Base-by-base conservation (phyloP, 2,113 vertebrate genomes). In the Tragelaphus strepsiceros region DNA sequence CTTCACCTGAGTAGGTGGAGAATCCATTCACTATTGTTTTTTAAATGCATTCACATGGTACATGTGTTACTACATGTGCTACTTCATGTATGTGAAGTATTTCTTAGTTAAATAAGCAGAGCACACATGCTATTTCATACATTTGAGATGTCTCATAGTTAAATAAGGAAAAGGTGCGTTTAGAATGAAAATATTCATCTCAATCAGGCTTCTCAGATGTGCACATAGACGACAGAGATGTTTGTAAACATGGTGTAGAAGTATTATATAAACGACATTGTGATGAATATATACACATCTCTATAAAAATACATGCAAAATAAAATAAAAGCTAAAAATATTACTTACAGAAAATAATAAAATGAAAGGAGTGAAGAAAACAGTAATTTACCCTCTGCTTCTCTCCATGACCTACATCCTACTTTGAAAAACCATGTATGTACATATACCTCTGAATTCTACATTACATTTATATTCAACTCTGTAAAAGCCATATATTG, bases 41-140 rank as follows among this genome's bases (percentile, higher is more conserved):
- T 8, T 32, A 8, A 54, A 58, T 39, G 46, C 24, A 3, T 1
- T 17, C 21, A 21, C 14, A 0, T 11, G 10, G 43, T 3, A 14
- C n/a, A 74, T 39, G 35, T 64, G 62, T 16, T 64, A 4, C 14
- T 2, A 12, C 32, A 19, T 8, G 62, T 17, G 32, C 4, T 67
- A 19, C n/a, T 67, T 67, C 64, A 67, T 19, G 17, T 35, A 24
- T 39, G 19, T 74, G 67, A 74, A 39, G n/a, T 39, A 22, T 39
- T 71, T 71, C 67, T 71, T 71, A 35, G n/a, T 35, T 35, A 71
- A 71, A 35, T 39, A 71, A 71, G 19, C 71, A 74, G 22, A 74
- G 35, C 35, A 24, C 10, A 10, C 0, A 0, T 1, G 6, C 51
- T 46, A 3, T 30, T 56, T n/a, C 17, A 32, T 10, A 13, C 6